A percentile compares a stretch with the other conserved stretches of the same genome.
These are phyloP conservation scores for Zalophus californianus DNA, from an alignment of 2,797 vertebrate species.

Conservation along the genomic window DNA sequence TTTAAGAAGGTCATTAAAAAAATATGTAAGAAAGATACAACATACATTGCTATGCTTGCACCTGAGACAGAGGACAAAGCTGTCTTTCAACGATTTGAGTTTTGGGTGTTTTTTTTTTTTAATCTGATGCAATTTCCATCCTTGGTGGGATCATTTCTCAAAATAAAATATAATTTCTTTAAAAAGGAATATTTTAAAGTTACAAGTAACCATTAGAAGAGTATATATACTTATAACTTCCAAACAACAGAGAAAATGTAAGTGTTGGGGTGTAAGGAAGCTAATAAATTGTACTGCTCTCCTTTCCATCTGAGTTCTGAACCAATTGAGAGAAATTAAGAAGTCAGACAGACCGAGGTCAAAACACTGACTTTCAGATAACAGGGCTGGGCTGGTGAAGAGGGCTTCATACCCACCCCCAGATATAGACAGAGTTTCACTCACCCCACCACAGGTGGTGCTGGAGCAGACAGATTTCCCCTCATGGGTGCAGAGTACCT, in stretches of 20 bases:
- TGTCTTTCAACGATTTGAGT: background rate
- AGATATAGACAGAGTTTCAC: background rate
- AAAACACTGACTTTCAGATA: background rate
- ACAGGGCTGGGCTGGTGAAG: background rate
- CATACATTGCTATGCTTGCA: background rate
- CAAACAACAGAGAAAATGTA: background rate
- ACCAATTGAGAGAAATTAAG: background rate
- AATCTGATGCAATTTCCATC: background rate
- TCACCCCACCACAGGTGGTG: background rate
- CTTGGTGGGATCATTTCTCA: background rate
- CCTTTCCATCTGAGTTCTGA: background rate
- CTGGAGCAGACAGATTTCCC: background rate
- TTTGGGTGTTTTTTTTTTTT: background rate
- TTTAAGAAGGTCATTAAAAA: background rate
- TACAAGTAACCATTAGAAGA: background rate
- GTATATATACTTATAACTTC: background rate
- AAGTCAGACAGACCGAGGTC: background rate
- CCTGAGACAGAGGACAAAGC: background rate
- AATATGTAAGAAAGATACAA: conserved; percentile 1
- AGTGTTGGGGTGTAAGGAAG: background rate
- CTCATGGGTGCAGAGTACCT: background rate
- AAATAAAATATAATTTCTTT: background rate
- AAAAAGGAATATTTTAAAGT: background rate
- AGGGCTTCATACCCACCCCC: background rate
- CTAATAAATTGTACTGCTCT: background rate